Base-by-base conservation (phyloP, 2,888 invertebrate species). In the Pyrocoelia pectoralis region DNA sequence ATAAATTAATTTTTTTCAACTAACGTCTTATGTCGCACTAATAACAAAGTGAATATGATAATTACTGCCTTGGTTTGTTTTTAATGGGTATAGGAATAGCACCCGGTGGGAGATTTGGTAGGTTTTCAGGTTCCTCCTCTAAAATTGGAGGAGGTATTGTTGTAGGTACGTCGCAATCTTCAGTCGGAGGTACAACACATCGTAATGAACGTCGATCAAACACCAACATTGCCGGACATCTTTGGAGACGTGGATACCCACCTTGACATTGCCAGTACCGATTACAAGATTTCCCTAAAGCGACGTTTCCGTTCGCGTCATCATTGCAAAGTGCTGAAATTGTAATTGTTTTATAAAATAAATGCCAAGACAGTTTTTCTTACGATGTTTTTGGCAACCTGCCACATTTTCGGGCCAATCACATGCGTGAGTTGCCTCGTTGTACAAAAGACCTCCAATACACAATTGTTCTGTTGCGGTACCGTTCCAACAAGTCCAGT, bases 401-500 rank as follows among this genome's bases (percentile, higher is more conserved):
- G 93, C 94, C 0, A 95, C 95, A 79, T 95, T 94, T 77, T 95
- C 94, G 0, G 95, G 95, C 95, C 95, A 95, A 81, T 95, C 95
- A 79, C 95, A 95, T 50, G 94, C 93, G 80, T 95, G 93, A 0
- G 94, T 92, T 74, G 90, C 88, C 82, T 95, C 95, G 78, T 95
- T 95, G 85, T 95, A 95, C 18, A 95, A 85, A 48, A 95, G 86
- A 0, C 95, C 95, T 17, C 95, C 95, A 75, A 95, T 95, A 82
- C 95, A 95, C 55, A 94, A 88, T 80, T 95, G 95, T 77, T 95
- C 95, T 0, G 94, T 94, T 9, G 94, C 92, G 0, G 95, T 95
- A 12, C 95, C 95, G 81, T 95, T 95, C 95, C 95, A 95, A 80
- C 95, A 95, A 0, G 95, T 95, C 95, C 95, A 95, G 80, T 95